Evolutionary conservation across 2,797 vertebrate genomes (phyloP).

Genomic region (Parotocinclus haroldoi): DNA sequence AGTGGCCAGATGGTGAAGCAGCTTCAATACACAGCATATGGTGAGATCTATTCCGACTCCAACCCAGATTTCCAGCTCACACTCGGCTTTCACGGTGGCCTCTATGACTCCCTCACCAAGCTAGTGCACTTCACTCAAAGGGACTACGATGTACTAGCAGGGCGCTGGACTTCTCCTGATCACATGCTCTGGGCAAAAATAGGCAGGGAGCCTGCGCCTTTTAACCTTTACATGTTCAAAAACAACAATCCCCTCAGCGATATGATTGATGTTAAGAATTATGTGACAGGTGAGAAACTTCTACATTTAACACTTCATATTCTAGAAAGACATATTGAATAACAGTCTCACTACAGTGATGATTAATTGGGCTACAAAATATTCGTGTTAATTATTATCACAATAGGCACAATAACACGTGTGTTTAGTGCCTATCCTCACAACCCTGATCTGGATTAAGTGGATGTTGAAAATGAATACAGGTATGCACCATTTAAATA

Average conservation of each 20-base stretch:
- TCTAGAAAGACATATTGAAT: not conserved
- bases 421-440: too few species aligned
- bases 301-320: not conserved
- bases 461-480: too few species aligned
- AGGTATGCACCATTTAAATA: too few species aligned
- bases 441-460: too few species aligned
- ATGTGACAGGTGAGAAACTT: constrained; percentile 76
- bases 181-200: constrained; percentile 82
- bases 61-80: constrained; percentile 85
- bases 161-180: constrained; percentile 85
- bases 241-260: constrained; percentile 88
- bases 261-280: constrained; percentile 83
- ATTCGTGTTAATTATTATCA: too few species aligned
- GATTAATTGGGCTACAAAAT: too few species aligned
- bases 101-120: constrained; percentile 86
- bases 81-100: constrained; percentile 85
- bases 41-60: constrained; percentile 81
- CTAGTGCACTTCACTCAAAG: constrained; percentile 84
- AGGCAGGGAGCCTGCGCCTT: constrained; percentile 79
- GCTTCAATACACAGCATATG: constrained; percentile 69
- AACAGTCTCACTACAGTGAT: too few species aligned
- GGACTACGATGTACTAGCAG: constrained; percentile 84
- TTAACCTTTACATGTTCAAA: constrained; percentile 88
- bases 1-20: constrained; percentile 86
- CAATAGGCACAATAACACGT: too few species aligned